These are phyloP conservation scores for Seriola quinqueradiata DNA, from an alignment of 2,113 vertebrate genomes.

Conservation along the genomic window DNA sequence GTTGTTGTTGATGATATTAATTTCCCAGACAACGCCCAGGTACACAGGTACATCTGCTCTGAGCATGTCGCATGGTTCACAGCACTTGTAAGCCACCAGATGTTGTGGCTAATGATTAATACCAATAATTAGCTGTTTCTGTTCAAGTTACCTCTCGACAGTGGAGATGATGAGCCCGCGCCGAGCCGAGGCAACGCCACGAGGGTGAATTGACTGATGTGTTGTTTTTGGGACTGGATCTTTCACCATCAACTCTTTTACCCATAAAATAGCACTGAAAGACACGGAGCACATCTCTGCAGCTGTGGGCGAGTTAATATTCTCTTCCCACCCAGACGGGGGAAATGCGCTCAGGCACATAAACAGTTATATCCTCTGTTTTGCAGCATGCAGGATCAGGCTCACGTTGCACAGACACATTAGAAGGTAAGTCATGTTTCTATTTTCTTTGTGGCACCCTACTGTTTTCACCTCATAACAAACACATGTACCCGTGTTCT, in stretches of 20 bases:
- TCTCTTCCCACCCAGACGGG: not conserved
- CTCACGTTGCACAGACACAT: not conserved
- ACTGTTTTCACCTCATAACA: not conserved
- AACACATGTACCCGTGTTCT: not conserved
- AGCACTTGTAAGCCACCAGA: too few species aligned
- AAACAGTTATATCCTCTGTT: not conserved
- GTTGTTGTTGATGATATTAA: too few species aligned
- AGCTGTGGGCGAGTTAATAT: not conserved
- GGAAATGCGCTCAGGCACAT: not conserved
- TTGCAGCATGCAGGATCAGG: not conserved
- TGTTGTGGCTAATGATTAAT: too few species aligned
- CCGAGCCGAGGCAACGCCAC: not conserved
- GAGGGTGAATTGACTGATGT: not conserved
- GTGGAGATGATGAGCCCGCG: not conserved
- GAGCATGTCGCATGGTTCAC: not conserved
- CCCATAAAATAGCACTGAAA: not conserved
- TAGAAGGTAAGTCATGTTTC: not conserved
- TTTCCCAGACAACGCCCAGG: too few species aligned
- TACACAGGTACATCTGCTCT: not conserved
- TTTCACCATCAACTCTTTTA: not conserved
- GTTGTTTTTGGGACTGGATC: not conserved
- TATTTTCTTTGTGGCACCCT: not conserved
- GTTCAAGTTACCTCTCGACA: not conserved
- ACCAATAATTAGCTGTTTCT: too few species aligned
- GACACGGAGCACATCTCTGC: not conserved